phyloP scores from a whole-genome alignment of 1,140 invertebrate species.

The Phocides pigmalion region DNA sequence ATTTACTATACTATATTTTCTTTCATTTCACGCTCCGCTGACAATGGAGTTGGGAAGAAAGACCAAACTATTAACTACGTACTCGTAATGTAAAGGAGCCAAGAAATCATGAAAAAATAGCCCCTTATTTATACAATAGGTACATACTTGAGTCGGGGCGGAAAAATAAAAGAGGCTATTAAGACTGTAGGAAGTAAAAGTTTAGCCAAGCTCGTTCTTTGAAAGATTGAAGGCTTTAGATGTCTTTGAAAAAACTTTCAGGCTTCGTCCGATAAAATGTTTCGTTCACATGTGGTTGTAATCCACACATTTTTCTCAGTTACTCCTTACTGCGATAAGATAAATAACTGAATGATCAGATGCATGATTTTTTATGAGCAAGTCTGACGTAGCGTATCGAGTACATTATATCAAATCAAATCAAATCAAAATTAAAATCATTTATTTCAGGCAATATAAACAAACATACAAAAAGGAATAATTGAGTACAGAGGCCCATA shows the following conservation, averaged over 20 bases:
- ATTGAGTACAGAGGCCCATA: too few relatives aligned
- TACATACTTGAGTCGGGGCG: constrained; percentile 46
- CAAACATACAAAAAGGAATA: too few relatives aligned
- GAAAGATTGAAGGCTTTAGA: constrained; percentile 63
- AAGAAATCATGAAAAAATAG: constrained; percentile 44
- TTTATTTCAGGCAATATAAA: too few relatives aligned
- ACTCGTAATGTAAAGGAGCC: constrained; percentile 38
- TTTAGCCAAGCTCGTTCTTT: constrained; percentile 65
- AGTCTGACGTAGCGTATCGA: too few relatives aligned
- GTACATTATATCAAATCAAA: too few relatives aligned
- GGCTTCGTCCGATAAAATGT: constrained; percentile 64
- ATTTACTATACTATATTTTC: constrained; percentile 21
- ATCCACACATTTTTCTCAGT: constrained; percentile 65
- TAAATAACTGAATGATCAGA: constrained; percentile 2
- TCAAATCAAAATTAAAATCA: too few relatives aligned
- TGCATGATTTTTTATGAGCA: constrained; percentile 7
- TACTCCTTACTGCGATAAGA: constrained; percentile 57
- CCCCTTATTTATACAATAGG: constrained; percentile 42
- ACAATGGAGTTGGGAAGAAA: constrained; percentile 22
- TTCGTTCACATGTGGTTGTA: constrained; percentile 70
- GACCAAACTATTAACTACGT: constrained; percentile 37
- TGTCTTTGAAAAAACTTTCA: constrained; percentile 66
- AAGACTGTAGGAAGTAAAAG: constrained; percentile 64
- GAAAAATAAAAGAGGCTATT: constrained; percentile 58
- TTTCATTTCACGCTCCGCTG: constrained; percentile 25